Evolutionary conservation across 2,797 vertebrate genomes (phyloP).

Genomic region (Avahi laniger): DNA sequence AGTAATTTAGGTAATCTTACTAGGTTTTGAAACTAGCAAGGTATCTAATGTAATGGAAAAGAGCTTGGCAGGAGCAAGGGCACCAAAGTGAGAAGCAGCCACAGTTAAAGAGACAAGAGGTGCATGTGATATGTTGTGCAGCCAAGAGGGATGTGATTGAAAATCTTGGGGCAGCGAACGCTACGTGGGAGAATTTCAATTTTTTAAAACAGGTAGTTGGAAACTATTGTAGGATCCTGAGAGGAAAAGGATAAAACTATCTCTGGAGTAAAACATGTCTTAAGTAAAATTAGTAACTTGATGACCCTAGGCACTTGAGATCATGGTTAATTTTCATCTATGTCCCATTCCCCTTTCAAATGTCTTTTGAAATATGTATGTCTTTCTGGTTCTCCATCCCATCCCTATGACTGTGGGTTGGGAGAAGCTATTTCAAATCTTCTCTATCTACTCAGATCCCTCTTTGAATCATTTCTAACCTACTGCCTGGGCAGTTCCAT

Average conservation of each 20-base stretch:
- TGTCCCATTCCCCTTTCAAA: background rate
- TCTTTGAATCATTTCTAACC: background rate
- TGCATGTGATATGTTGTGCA: background rate
- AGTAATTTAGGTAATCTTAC: background rate
- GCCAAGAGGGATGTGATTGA: background rate
- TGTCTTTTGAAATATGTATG: background rate
- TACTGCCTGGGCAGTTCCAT: background rate
- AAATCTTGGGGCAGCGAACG: background rate
- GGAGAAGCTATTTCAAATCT: background rate
- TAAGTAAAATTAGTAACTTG: background rate
- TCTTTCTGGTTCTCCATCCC: background rate
- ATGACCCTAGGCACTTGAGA: background rate
- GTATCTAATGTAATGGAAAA: background rate
- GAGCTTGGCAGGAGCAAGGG: background rate
- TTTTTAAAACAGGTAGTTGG: background rate
- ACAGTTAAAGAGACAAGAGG: background rate
- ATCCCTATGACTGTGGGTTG: background rate
- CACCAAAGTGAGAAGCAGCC: background rate
- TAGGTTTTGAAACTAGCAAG: constrained; percentile 5
- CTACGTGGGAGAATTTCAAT: background rate
- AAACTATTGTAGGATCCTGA: background rate
- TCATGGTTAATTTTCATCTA: background rate
- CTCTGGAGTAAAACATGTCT: background rate
- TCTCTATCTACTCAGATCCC: background rate
- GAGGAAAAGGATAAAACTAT: background rate